Evolutionary conservation across 2,113 vertebrate genomes (phyloP), one percentile per base, ranked within the genome.

Genomic region (Rostratula benghalensis): DNA sequence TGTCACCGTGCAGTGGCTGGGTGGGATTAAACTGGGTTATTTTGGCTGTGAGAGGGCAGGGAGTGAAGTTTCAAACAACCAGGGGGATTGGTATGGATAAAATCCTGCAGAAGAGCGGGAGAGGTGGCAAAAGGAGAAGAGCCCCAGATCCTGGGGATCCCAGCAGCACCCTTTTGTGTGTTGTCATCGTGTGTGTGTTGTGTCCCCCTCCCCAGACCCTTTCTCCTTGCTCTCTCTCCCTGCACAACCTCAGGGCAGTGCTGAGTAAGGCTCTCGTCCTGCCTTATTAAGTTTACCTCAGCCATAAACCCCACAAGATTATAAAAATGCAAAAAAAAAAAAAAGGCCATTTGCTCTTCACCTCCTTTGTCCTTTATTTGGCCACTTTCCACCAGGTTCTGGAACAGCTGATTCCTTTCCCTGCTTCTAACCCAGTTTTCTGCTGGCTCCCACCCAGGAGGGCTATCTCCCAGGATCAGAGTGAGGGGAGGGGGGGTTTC

Each of bases 1-100:
- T 2, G 14, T 18, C 10, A 2, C 35, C 3, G 33, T 1, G 11
- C 28, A 3, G 9, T 3, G 20, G 16, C 6, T 14, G 3, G 19
- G 7, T 11, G n/a, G 10, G 57, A 31, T 46, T 20, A 25, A 46
- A 23, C 9, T 0, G 4, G 63, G 7, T 77, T 39, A 24, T 48
- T 63, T n/a, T 5, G 39, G 28, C 22, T 33, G 39, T 3, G 37
- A 14, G 60, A 13, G 51, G 59, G 14, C 6, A 22, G 16, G 57
- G 50, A 48, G n/a, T n/a, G n/a, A n/a, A n/a, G n/a, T n/a, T n/a
- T n/a, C n/a, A n/a, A n/a, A n/a, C n/a, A n/a, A n/a, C n/a, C n/a
- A n/a, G n/a, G n/a, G n/a, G n/a, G n/a, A n/a, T n/a, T n/a, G n/a
- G n/a, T n/a, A n/a, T n/a, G n/a, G n/a, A n/a, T n/a, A n/a, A n/a